Evolutionary conservation across 2,888 invertebrate genomes (phyloP).

Genomic region (Hirudinaria manillensis): DNA sequence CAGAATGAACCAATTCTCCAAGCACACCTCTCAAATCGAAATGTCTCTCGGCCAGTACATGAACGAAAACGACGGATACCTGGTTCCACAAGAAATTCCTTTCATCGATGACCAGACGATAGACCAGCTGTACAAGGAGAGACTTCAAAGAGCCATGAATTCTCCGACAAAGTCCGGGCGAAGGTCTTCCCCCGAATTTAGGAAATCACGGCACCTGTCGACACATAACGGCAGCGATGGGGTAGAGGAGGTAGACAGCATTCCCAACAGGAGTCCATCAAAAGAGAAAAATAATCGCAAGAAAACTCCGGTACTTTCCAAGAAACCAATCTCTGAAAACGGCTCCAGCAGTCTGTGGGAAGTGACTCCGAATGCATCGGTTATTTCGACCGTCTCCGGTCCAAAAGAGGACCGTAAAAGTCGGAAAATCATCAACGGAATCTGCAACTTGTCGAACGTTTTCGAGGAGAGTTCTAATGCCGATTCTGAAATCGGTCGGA

Average conservation of each 20-base stretch:
- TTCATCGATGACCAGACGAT: background rate
- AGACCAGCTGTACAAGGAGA: background rate
- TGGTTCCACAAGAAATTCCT: slow-evolving; percentile 8
- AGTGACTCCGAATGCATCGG: slow-evolving; percentile 35
- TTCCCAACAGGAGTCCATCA: background rate
- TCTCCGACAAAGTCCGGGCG: background rate
- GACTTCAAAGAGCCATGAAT: background rate
- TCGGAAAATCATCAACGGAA: background rate
- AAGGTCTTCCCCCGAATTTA: too few relatives aligned
- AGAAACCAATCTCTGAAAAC: slow-evolving; percentile 22
- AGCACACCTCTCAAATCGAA: background rate
- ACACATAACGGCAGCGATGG: background rate
- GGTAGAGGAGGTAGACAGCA: background rate
- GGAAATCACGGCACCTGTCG: too few relatives aligned
- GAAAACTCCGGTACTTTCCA: background rate
- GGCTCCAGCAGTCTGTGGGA: slow-evolving; percentile 36
- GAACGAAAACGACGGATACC: slow-evolving; percentile 2
- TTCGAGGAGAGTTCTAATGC: background rate
- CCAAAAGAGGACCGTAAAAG: background rate
- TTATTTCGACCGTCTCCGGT: background rate
- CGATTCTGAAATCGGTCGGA: background rate
- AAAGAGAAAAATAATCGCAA: background rate
- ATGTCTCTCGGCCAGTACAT: background rate
- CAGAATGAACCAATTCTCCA: slow-evolving; percentile 6
- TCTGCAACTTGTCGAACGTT: slow-evolving; percentile 6